Conservation (phyloP, 2,113 vertebrate species). For the Noturus placidus region DNA sequence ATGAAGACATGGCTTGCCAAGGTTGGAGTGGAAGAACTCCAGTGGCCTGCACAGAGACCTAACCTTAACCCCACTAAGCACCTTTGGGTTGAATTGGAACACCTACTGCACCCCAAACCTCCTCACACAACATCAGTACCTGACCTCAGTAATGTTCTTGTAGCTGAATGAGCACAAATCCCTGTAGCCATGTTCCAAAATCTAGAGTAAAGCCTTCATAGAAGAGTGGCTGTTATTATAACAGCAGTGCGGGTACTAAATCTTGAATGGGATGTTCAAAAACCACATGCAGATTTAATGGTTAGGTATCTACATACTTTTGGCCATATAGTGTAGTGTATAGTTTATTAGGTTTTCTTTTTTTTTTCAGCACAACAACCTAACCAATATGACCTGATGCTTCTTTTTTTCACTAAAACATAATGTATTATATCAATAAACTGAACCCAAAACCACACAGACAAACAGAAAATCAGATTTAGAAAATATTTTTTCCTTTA, state of each 20-base stretch:
- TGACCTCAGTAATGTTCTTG: not conserved
- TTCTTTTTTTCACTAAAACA: not conserved
- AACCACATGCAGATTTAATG: not conserved
- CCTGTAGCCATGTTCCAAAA: not conserved
- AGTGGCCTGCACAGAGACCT: too few species aligned
- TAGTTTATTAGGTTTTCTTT: too few species aligned
- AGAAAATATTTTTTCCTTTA: not conserved
- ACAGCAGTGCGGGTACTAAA: not conserved
- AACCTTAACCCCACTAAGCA: too few species aligned
- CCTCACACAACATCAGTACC: not conserved
- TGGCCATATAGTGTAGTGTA: too few species aligned
- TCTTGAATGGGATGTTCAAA: not conserved
- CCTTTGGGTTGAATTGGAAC: not conserved
- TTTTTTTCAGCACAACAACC: too few species aligned
- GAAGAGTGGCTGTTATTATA: not conserved
- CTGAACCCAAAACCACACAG: not conserved
- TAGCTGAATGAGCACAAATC: not conserved
- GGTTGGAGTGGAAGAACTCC: too few species aligned
- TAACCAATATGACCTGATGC: not conserved
- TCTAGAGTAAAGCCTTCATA: not conserved
- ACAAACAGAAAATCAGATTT: not conserved
- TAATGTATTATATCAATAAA: not conserved
- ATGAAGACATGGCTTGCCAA: too few species aligned
- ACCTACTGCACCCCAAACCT: not conserved
- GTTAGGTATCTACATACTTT: not conserved